These are phyloP conservation scores for Galerucella nymphaeae DNA, from an alignment of 2,888 invertebrate species.

Conservation along the genomic window DNA sequence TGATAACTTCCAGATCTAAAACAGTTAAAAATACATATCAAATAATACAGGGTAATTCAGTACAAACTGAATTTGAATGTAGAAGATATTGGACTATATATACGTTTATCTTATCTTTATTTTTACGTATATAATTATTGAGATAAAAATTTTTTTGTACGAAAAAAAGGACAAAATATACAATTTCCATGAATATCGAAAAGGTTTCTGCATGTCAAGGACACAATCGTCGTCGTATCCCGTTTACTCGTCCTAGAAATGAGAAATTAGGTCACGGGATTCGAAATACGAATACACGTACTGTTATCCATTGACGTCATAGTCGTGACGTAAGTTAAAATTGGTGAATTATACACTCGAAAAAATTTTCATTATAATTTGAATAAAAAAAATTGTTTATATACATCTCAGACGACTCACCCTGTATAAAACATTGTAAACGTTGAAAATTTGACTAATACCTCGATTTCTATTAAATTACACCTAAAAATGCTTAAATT, in stretches of 20 bases:
- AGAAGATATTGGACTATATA: too few relatives aligned
- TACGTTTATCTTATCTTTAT: too few relatives aligned
- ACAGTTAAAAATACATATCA: background rate
- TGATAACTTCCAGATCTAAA: slow-evolving; percentile 75
- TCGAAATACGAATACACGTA: slow-evolving; percentile 2
- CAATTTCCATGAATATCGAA: background rate
- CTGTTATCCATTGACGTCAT: slow-evolving; percentile 9
- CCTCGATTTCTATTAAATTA: too few relatives aligned
- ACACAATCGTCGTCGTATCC: background rate
- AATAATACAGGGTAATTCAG: too few relatives aligned
- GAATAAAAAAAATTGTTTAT: too few relatives aligned
- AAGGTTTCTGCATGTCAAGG: slow-evolving; percentile 19
- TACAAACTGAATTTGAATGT: too few relatives aligned
- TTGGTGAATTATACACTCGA: too few relatives aligned
- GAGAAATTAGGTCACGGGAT: slow-evolving; percentile 21
- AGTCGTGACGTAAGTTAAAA: slow-evolving; percentile 8
- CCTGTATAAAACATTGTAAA: too few relatives aligned
- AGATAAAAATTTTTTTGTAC: background rate
- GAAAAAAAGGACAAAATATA: background rate
- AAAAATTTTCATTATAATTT: too few relatives aligned
- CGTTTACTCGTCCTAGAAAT: slow-evolving; percentile 13
- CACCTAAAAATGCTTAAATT: background rate
- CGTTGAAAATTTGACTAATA: too few relatives aligned
- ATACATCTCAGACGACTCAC: too few relatives aligned
- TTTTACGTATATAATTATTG: too few relatives aligned